Evolutionary conservation across 35 echinoderm and acorn worm genomes (phyloP).

Genomic region (Patiria miniata): DNA sequence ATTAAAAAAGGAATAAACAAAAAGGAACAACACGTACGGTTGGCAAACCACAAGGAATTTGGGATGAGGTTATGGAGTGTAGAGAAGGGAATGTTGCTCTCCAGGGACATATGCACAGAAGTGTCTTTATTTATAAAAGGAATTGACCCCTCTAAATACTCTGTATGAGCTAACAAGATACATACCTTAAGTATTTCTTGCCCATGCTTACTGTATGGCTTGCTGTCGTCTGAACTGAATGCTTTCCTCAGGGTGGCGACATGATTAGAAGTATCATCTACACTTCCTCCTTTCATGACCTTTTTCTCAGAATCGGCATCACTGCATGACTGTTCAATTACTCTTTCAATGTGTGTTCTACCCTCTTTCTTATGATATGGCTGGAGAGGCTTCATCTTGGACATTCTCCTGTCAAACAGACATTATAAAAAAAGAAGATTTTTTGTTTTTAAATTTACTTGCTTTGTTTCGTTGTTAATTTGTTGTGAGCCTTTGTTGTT

Average conservation of each 20-base stretch:
- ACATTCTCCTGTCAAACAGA: slow-evolving; percentile 71
- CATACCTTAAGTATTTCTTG: slow-evolving; percentile 51
- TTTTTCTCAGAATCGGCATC: slow-evolving; percentile 47
- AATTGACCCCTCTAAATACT: too few species aligned
- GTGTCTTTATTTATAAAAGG: too few species aligned
- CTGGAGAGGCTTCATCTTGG: slow-evolving; percentile 42
- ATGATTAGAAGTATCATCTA: slow-evolving; percentile 28
- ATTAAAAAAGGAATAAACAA: too few species aligned
- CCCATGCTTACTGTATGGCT: slow-evolving; percentile 32
- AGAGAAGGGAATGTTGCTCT: too few species aligned
- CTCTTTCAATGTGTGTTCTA: slow-evolving; percentile 52
- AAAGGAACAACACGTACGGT: too few species aligned
- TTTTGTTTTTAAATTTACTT: neutral
- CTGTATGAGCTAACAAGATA: too few species aligned
- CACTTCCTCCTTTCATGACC: neutral
- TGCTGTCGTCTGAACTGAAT: slow-evolving; percentile 46
- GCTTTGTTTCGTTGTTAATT: too few species aligned
- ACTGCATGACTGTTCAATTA: slow-evolving; percentile 42
- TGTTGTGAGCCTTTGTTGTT: neutral
- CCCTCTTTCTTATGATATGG: slow-evolving; percentile 55
- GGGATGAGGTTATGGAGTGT: too few species aligned
- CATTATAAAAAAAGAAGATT: neutral
- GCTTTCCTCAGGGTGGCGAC: slow-evolving; percentile 73
- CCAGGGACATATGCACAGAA: too few species aligned
- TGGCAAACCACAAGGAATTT: too few species aligned